These are phyloP conservation scores for Scaptomyza tumidula DNA, from an alignment of 2,888 invertebrate genomes.

Conservation along the genomic window DNA sequence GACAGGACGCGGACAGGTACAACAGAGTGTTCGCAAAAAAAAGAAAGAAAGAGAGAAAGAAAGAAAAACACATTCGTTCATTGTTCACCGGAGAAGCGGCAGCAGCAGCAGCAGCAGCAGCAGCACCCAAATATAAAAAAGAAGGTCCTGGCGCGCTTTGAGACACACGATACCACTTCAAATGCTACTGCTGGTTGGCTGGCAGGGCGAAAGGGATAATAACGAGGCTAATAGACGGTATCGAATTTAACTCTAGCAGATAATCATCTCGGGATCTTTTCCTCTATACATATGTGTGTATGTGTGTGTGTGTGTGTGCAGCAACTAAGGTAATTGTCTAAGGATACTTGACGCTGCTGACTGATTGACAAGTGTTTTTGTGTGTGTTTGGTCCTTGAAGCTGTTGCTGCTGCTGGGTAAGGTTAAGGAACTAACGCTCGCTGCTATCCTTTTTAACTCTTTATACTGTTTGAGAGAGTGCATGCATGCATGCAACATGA, in stretches of 20 bases:
- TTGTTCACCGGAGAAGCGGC: constrained; percentile 48
- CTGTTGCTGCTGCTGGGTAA: constrained; percentile 15
- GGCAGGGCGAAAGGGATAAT: constrained; percentile 69
- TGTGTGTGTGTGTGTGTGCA: constrained; percentile 14
- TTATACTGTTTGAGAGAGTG: constrained; percentile 16
- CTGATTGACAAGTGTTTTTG: constrained; percentile 39
- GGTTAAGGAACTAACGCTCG: constrained; percentile 47
- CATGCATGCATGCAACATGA: constrained; percentile 11
- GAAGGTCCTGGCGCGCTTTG: constrained; percentile 54
- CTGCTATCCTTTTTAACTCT: constrained; percentile 23
- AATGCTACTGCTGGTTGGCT: constrained; percentile 52
- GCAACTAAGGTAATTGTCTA: constrained; percentile 73
- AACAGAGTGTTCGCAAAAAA: constrained; percentile 28
- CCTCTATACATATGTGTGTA: constrained; percentile 1
- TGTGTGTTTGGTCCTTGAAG: constrained; percentile 26
- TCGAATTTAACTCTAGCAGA: constrained; percentile 83
- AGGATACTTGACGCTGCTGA: constrained; percentile 68
- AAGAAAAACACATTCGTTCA: constrained; percentile 20
- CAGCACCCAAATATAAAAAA: constrained; percentile 36
- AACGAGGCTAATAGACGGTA: constrained; percentile 83
- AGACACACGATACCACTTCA: constrained; percentile 82
- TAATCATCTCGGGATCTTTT: constrained; percentile 73
- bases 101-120: too few species aligned
- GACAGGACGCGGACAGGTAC: constrained; percentile 58
- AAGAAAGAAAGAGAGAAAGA: constrained; percentile 12